Evolutionary conservation across 1,140 invertebrate genomes (phyloP).

Genomic region (Plectrocnemia conspersa): DNA sequence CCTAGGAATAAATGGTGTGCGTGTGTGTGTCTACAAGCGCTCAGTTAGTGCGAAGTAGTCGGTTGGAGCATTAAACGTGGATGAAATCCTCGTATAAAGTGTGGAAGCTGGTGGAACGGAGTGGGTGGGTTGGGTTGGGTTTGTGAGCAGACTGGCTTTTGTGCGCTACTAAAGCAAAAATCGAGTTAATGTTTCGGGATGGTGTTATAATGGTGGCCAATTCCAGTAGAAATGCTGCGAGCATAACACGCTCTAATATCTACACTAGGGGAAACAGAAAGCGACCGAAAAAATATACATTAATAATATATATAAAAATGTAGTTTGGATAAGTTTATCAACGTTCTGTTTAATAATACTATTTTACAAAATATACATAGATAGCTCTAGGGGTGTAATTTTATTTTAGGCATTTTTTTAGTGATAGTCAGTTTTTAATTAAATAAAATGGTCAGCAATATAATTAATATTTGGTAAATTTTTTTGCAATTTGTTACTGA

Average conservation of each 20-base stretch:
- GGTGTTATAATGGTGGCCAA: conserved; percentile 34
- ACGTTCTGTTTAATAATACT: no score
- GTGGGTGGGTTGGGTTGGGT: conserved; percentile 5
- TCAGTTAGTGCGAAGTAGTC: conserved; percentile 18
- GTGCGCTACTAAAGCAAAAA: conserved; percentile 28
- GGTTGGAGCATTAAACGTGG: conserved; percentile 20
- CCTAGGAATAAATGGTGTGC: background rate
- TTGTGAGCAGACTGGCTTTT: conserved; percentile 20
- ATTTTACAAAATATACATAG: no score
- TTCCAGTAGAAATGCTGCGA: conserved; percentile 30
- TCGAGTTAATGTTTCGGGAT: conserved; percentile 35
- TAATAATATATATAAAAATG: no score
- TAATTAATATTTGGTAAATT: no score
- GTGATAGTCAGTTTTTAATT: no score
- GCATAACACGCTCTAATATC: conserved; percentile 30
- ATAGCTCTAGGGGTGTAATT: no score
- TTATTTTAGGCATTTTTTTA: no score
- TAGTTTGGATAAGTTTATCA: no score
- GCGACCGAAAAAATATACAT: no score
- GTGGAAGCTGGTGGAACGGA: conserved; percentile 17
- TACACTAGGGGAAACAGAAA: conserved; percentile 12
- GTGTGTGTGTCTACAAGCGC: conserved; percentile 5
- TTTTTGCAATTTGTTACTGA: no score
- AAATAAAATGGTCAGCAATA: no score
- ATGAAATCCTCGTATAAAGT: conserved; percentile 13